phyloP scores from a whole-genome alignment of 2,113 vertebrate species.

The Sebastes fasciatus region DNA sequence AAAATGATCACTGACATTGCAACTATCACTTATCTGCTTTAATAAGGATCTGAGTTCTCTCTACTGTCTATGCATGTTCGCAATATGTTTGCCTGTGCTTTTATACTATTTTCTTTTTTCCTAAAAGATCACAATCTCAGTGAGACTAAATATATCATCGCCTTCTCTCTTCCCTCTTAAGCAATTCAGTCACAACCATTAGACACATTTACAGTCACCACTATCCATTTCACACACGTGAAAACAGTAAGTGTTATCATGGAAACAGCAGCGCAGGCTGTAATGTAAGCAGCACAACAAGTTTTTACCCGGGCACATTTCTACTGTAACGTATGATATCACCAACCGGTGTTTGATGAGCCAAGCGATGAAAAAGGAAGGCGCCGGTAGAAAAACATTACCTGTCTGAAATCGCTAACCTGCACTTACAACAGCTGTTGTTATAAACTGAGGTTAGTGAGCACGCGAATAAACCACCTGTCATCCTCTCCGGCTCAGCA shows the following conservation, averaged over 20 bases:
- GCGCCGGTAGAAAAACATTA: constrained; percentile 6
- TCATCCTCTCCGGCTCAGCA: constrained; percentile 19
- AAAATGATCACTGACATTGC: background rate
- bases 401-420: constrained; percentile 18
- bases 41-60: no score
- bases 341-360: constrained; percentile 21
- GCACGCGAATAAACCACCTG: constrained; percentile 32
- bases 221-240: background rate
- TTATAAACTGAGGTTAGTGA: constrained; percentile 32
- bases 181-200: background rate
- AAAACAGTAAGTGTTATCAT: background rate
- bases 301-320: background rate
- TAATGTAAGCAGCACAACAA: background rate
- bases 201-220: background rate
- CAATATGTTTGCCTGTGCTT: background rate
- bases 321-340: background rate
- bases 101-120: background rate
- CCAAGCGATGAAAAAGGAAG: constrained; percentile 29
- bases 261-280: background rate
- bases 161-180: background rate
- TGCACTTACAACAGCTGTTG: constrained; percentile 29
- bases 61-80: background rate
- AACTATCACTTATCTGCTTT: no score
- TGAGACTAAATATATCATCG: background rate
- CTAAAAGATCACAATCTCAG: background rate